Evolutionary conservation across 2,113 vertebrate genomes (phyloP), one percentile per base, ranked within the genome.

Genomic region (Micronycteris hirsuta): DNA sequence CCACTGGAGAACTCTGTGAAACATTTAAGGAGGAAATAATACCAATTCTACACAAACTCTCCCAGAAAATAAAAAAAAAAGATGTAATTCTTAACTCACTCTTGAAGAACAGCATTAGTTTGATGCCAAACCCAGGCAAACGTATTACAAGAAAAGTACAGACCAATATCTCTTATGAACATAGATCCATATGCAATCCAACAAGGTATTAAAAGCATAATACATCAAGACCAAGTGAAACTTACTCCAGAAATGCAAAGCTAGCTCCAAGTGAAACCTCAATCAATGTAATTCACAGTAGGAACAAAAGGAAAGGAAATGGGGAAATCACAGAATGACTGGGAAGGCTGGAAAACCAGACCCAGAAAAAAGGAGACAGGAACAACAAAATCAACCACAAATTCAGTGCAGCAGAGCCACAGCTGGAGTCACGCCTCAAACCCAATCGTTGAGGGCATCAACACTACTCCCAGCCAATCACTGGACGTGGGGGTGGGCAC

Each of bases 251-350:
- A 86, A 92, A 87, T 17, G 4, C 43, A 67, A 87, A 89, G 71
- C 70, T 41, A 41, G 76, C 83, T 90, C 56, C 68, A 15, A 91
- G 68, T 86, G 84, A 86, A 95, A 89, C 49, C 58, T 74, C 90
- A 93, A 54, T 95, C 82, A 84, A 16, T 54, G 13, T 52, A 36
- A 93, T 82, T 97, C 83, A 89, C 67, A 70, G 14, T 70, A 33
- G 45, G 77, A 88, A 70, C 70, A 43, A 83, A 86, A 73, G 63
- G 63, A 93, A 89, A 65, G 94, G 36, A 76, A 89, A 93, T 58
- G 74, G 49, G 68, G 49, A 74, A 95, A 87, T 93, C 71, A 67
- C 73, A 93, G 45, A 52, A 76, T 83, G 65, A 70, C 26, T 38
- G 33, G 58, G 71, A 85, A 88, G 20, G 3, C 19, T 88, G n/a